phyloP scores from a whole-genome alignment of 35 echinoderm and acorn worm genomes.

The Heliocidaris erythrogramma region DNA sequence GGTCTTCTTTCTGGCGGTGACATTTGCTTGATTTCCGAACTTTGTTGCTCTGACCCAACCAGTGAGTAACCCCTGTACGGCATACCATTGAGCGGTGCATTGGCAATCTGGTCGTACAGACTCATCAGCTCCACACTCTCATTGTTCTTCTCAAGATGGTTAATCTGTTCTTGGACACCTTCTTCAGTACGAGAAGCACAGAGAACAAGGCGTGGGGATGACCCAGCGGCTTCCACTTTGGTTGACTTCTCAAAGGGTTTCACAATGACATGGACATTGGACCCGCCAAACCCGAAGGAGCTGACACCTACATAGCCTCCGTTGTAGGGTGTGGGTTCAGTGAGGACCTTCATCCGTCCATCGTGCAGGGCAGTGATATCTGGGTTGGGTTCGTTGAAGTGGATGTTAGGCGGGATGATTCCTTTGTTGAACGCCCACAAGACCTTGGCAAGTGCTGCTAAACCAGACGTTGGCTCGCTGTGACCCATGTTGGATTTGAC shows the following conservation, averaged over 20 bases:
- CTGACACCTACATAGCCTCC: slow-evolving; percentile 79
- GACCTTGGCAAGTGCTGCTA: slow-evolving; percentile 86
- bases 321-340: slow-evolving; percentile 64
- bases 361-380: slow-evolving; percentile 75
- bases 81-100: slow-evolving; percentile 55
- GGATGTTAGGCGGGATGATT: slow-evolving; percentile 79
- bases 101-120: slow-evolving; percentile 61
- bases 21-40: slow-evolving; percentile 51
- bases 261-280: slow-evolving; percentile 82
- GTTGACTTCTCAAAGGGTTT: slow-evolving; percentile 47
- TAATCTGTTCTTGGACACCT: slow-evolving; percentile 51
- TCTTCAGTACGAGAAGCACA: slow-evolving; percentile 74
- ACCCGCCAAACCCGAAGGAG: slow-evolving; percentile 91
- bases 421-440: slow-evolving; percentile 66
- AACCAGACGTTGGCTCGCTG: slow-evolving; percentile 75
- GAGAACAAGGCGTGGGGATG: slow-evolving; percentile 48
- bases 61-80: slow-evolving; percentile 68
- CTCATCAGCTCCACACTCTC: neutral
- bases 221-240: neutral
- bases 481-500: slow-evolving; percentile 97
- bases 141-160: slow-evolving; percentile 41
- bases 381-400: slow-evolving; percentile 78
- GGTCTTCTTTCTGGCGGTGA: slow-evolving; percentile 34
- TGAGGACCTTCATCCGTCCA: slow-evolving; percentile 78
- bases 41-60: neutral